Base-by-base conservation (phyloP, 2,888 invertebrate species). In the Lordiphosa fenestrarum region DNA sequence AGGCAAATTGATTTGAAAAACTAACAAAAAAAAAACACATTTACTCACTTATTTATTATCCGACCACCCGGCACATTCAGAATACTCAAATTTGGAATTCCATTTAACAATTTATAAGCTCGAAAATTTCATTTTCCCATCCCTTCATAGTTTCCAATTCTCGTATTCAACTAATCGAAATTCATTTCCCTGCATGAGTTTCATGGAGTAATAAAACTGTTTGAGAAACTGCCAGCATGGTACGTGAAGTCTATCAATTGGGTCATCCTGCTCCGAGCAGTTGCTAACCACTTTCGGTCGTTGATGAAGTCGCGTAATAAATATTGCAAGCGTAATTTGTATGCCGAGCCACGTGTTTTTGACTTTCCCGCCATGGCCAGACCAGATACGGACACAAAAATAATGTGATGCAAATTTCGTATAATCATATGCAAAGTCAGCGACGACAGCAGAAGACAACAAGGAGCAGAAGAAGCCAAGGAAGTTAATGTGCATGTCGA, bases 371-470 rank as follows among this genome's bases (percentile, higher is more conserved):
- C 13, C 33, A 15, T 44, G 44, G 49, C 49, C 30, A 25, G n/a
- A 21, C 41, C 36, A 25, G 12, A 30, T 38, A 54, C 35, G 46
- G 25, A 25, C 25, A 2, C 25, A 40, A 53, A 72, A 73, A 72
- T 80, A 77, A 82, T 77, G 83, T 54, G 66, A 78, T 83, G 77
- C 66, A 78, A 78, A 78, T 78, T 83, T 80, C 70, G 53, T 83
- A 70, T 83, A 83, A 78, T 77, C 83, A 76, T 80, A 78, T 78
- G 83, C 76, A 80, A 73, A 83, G 70, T 76, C 64, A 39, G 46
- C 49, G 47, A 53, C 59, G 19, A 19, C 19, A 19, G 19, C 19
- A 19, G 19, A 19, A 52, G 70, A 50, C 57, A 63, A 19, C 44
- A 9, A 13, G n/a, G 6, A n/a, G 2, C 6, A 23, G n/a, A 12